Percentiles rank a stretch among this genome's conserved stretches.
Evolutionary conservation across 2,797 vertebrate species (phyloP).

Genomic region (Cichlasoma orientale): DNA sequence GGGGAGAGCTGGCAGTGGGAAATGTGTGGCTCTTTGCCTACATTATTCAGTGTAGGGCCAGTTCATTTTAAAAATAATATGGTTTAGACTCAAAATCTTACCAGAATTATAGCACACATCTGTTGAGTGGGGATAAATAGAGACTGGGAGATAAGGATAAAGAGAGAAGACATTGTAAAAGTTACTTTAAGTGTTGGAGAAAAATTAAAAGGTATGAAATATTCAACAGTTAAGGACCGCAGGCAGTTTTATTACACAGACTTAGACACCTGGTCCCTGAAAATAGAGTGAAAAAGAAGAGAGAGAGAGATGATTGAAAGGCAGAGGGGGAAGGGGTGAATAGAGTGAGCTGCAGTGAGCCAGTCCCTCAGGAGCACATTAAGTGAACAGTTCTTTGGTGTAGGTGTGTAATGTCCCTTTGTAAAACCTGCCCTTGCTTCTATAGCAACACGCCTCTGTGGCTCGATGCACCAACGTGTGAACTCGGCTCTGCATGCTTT

Average conservation of each 20-base stretch:
- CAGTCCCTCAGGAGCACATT: constrained; percentile 69
- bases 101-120: constrained; percentile 30
- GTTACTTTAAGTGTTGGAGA: constrained; percentile 49
- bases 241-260: constrained; percentile 69
- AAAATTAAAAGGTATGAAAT: constrained; percentile 75
- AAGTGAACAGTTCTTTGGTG: constrained; percentile 77
- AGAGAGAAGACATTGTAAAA: constrained; percentile 49
- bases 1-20: constrained; percentile 23
- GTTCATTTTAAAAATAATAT: constrained; percentile 28
- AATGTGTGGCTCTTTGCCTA: constrained; percentile 28
- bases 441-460: constrained; percentile 74
- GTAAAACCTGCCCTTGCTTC: constrained; percentile 75
- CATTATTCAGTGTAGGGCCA: constrained; percentile 26
- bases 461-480: constrained; percentile 48
- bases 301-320: constrained; percentile 54
- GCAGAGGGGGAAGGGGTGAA: constrained; percentile 50
- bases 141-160: constrained; percentile 27
- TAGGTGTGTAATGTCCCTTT: constrained; percentile 80
- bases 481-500: constrained; percentile 47
- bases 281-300: constrained; percentile 36
- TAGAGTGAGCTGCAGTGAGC: constrained; percentile 60
- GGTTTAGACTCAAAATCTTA: constrained; percentile 14
- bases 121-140: constrained; percentile 26
- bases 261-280: constrained; percentile 61
- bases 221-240: constrained; percentile 66